A percentile compares a stretch with the other conserved stretches of the same genome.
Conservation (phyloP, 2,888 invertebrate genomes). For the Papilio gigon region DNA sequence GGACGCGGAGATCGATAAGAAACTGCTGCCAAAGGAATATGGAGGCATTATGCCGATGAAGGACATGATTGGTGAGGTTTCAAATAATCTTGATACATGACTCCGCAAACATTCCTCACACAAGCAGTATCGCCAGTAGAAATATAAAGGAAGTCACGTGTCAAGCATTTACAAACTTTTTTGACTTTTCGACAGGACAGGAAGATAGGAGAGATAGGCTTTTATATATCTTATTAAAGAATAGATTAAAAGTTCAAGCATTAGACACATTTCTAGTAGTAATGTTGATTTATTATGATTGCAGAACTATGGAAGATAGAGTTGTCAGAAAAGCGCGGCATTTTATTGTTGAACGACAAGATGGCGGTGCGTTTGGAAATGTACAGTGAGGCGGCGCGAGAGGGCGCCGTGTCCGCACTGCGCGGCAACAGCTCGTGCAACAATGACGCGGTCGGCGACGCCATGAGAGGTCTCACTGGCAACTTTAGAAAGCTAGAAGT, state of each 20-base stretch:
- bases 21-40: slow-evolving; percentile 89
- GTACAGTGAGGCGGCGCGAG: slow-evolving; percentile 87
- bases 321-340: slow-evolving; percentile 82
- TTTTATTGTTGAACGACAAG: slow-evolving; percentile 85
- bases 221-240: neutral
- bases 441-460: slow-evolving; percentile 85
- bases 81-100: neutral
- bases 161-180: too few relatives aligned
- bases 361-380: slow-evolving; percentile 86
- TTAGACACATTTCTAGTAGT: slow-evolving; percentile 10
- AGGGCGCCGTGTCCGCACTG: slow-evolving; percentile 88
- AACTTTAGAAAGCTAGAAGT: slow-evolving; percentile 91
- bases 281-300: slow-evolving; percentile 13
- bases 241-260: neutral
- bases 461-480: slow-evolving; percentile 87
- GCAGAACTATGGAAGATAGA: slow-evolving; percentile 88
- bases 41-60: slow-evolving; percentile 92
- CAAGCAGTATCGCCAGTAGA: neutral
- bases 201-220: neutral
- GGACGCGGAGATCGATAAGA: slow-evolving; percentile 84
- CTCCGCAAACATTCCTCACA: neutral
- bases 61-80: slow-evolving; percentile 89
- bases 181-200: too few relatives aligned
- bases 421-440: slow-evolving; percentile 82
- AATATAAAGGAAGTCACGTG: neutral